phyloP scores from a whole-genome alignment of 2,888 invertebrate species.

The Crioceris asparagi region DNA sequence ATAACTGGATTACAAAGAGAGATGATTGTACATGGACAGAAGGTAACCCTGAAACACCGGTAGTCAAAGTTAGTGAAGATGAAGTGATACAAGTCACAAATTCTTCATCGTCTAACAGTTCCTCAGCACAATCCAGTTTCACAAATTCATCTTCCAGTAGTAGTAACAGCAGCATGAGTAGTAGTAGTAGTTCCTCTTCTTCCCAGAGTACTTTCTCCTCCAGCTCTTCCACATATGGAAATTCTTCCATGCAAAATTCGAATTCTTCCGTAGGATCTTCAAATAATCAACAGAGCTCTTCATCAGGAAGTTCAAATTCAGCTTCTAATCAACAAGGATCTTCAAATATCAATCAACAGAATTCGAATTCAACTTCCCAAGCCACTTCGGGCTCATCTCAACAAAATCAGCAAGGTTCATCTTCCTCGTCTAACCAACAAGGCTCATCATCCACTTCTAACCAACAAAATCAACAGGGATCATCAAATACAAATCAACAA shows the following conservation, averaged over 20 bases:
- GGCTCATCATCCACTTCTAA: neutral
- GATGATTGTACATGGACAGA: neutral
- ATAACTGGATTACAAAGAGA: conserved; percentile 51
- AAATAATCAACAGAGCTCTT: conserved; percentile 4
- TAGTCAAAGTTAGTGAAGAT: conserved; percentile 5
- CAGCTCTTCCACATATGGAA: conserved; percentile 6
- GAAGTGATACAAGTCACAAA: conserved; percentile 3
- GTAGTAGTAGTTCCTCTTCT: conserved; percentile 7
- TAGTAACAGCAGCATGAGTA: conserved; percentile 12
- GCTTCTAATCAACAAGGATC: neutral
- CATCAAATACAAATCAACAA: neutral
- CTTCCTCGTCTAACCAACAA: conserved; percentile 3
- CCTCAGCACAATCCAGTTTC: conserved; percentile 17
- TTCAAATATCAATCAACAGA: neutral
- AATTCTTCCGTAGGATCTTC: neutral
- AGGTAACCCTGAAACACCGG: conserved; percentile 11
- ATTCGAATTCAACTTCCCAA: neutral
- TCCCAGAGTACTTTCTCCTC: conserved; percentile 4
- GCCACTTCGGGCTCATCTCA: conserved; percentile 1
- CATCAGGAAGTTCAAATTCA: conserved; percentile 4
- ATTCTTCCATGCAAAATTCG: conserved; percentile 2
- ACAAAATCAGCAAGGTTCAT: conserved; percentile 16
- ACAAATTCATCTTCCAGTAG: too few species aligned
- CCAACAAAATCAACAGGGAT: neutral
- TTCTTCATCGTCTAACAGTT: conserved; percentile 11